phyloP scores from a whole-genome alignment of 1,140 invertebrate genomes.

The Stegodyphus mimosarum region DNA sequence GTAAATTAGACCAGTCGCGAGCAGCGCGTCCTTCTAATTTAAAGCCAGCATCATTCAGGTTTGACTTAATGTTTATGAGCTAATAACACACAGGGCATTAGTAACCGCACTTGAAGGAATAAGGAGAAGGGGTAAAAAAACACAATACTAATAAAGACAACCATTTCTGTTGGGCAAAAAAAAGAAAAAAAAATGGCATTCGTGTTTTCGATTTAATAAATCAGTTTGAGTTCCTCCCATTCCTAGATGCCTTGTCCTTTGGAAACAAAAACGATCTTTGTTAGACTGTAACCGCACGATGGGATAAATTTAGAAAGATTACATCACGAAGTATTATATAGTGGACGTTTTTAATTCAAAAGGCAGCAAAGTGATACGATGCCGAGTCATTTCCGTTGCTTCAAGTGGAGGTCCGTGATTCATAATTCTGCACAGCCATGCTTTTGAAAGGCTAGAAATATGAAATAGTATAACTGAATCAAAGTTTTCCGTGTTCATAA shows the following conservation, averaged over 20 bases:
- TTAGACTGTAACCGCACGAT: neutral
- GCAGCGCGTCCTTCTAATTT: conserved; percentile 18
- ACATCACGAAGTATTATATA: neutral
- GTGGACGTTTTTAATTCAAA: neutral
- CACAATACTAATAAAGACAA: conserved; percentile 22
- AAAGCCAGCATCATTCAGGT: neutral
- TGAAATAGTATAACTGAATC: too few species aligned
- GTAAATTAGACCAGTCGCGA: neutral
- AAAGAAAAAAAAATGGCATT: neutral
- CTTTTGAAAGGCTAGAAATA: too few species aligned
- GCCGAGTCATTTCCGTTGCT: too few species aligned
- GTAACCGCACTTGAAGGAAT: neutral
- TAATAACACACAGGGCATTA: conserved; percentile 14
- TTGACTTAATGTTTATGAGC: conserved; percentile 25
- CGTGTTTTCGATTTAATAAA: conserved; percentile 1
- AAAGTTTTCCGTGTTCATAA: too few species aligned
- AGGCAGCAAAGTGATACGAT: neutral
- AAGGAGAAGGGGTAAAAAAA: neutral
- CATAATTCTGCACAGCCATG: too few species aligned
- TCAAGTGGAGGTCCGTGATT: too few species aligned
- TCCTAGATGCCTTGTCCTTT: conserved; percentile 11
- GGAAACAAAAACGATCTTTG: conserved; percentile 20
- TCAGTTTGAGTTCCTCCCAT: neutral
- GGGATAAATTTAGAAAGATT: conserved; percentile 15
- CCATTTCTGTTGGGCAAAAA: neutral